These are phyloP conservation scores for Lysandra bellargus DNA, from an alignment of 2,888 invertebrate genomes.

Conservation along the genomic window DNA sequence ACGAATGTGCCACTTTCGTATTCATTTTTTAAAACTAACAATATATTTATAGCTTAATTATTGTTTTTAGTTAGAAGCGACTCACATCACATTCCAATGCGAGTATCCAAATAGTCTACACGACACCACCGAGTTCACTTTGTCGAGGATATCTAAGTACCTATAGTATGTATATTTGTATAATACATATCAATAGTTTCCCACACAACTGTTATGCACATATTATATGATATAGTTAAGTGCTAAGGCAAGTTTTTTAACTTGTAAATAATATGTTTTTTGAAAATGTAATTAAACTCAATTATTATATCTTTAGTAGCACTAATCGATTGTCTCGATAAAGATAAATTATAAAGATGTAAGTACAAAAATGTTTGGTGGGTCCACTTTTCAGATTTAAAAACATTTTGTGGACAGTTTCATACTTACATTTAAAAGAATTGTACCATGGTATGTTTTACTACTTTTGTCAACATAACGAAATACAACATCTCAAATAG, in stretches of 20 bases:
- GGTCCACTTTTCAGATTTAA: neutral
- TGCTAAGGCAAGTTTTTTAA: neutral
- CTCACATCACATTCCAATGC: conserved; percentile 34
- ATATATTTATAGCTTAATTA: conserved; percentile 29
- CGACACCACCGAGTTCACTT: conserved; percentile 31
- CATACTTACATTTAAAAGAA: neutral
- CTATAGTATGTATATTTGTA: conserved; percentile 22
- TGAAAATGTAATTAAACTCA: no score
- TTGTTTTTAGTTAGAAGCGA: conserved; percentile 32
- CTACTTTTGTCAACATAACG: no score
- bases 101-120: conserved; percentile 29
- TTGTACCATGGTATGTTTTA: no score
- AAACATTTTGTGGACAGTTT: neutral
- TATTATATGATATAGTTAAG: neutral
- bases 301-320: neutral
- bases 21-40: conserved; percentile 10
- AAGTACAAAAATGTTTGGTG: no score
- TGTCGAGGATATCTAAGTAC: conserved; percentile 28
- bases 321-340: neutral
- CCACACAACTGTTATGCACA: neutral
- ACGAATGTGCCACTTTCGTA: conserved; percentile 22
- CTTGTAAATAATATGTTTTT: neutral
- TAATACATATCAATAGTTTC: conserved; percentile 29
- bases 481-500: neutral
- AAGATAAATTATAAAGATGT: no score